Conservation (phyloP, 2,113 vertebrate species). For the Helogale parvula region DNA sequence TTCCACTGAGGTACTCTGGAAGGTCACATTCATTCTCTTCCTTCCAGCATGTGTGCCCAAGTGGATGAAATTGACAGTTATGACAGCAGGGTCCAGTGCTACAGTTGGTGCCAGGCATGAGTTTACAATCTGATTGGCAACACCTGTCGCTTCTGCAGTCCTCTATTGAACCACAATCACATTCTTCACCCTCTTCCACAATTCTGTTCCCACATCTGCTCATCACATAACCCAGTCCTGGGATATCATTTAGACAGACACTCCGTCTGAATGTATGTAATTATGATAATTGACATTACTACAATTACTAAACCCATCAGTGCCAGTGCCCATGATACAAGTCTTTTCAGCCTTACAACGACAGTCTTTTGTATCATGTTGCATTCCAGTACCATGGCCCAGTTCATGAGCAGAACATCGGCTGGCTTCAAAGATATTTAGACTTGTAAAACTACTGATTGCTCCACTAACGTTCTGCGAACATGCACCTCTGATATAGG, state of each 20-base stretch:
- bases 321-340: conserved; percentile 45
- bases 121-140: conserved; percentile 28
- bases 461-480: background rate
- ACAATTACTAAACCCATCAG: conserved; percentile 63
- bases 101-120: background rate
- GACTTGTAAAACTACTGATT: rapidly evolving
- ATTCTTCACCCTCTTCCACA: conserved; percentile 63
- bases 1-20: conserved; percentile 69
- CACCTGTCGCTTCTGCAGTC: background rate
- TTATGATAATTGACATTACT: background rate
- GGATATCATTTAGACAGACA: conserved; percentile 52
- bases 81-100: conserved; percentile 63
- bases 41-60: conserved; percentile 28
- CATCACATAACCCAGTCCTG: background rate
- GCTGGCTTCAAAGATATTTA: background rate
- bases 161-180: conserved; percentile 36
- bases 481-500: background rate
- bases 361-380: background rate
- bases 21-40: conserved; percentile 72
- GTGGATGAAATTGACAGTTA: background rate
- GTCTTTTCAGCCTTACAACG: background rate
- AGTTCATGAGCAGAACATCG: conserved; percentile 52
- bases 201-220: conserved; percentile 69
- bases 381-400: conserved; percentile 59
- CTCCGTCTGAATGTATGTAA: rapidly evolving